Evolutionary conservation across 2,113 vertebrate genomes (phyloP).

Genomic region (Melanostigma gelatinosum): DNA sequence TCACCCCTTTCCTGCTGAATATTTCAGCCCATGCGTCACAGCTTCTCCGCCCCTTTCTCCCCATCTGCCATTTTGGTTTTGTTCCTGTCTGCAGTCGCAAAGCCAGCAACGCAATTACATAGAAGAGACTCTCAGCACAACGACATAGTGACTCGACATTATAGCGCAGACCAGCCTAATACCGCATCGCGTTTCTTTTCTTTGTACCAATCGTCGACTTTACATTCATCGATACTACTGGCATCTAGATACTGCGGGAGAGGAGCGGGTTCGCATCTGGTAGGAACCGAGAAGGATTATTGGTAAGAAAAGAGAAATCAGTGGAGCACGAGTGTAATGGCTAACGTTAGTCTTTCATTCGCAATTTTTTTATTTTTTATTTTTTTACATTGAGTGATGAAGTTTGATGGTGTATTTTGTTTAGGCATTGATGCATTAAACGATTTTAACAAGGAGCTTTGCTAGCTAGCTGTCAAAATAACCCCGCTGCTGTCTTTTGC

Average conservation of each 20-base stretch:
- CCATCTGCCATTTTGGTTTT: slow-evolving; percentile 89
- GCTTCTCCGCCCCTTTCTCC: slow-evolving; percentile 78
- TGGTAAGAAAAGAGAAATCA: slow-evolving; percentile 83
- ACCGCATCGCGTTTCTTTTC: slow-evolving; percentile 48
- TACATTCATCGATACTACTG: slow-evolving; percentile 42
- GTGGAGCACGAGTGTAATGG: slow-evolving; percentile 71
- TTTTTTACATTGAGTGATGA: not conserved
- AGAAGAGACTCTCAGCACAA: slow-evolving; percentile 60
- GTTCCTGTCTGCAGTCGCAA: slow-evolving; percentile 84
- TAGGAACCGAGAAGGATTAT: slow-evolving; percentile 87
- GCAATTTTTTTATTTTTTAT: not conserved
- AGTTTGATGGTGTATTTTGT: not conserved
- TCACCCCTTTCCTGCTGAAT: slow-evolving; percentile 74
- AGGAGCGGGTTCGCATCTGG: slow-evolving; percentile 85
- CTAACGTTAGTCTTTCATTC: slow-evolving; percentile 42
- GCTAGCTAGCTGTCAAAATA: slow-evolving; percentile 27
- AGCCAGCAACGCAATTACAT: slow-evolving; percentile 77
- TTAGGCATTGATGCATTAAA: not conserved
- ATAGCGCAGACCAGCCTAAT: slow-evolving; percentile 66
- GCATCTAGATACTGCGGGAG: slow-evolving; percentile 69
- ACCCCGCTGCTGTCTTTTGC: slow-evolving; percentile 21
- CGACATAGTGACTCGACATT: slow-evolving; percentile 86
- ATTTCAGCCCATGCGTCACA: slow-evolving; percentile 70
- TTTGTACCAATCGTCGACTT: slow-evolving; percentile 35
- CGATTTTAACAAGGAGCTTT: fast-evolving